Evolutionary conservation across 2,797 vertebrate species (phyloP), one percentile per base, ranked within the genome.

Genomic region (Pagetopsis macropterus): DNA sequence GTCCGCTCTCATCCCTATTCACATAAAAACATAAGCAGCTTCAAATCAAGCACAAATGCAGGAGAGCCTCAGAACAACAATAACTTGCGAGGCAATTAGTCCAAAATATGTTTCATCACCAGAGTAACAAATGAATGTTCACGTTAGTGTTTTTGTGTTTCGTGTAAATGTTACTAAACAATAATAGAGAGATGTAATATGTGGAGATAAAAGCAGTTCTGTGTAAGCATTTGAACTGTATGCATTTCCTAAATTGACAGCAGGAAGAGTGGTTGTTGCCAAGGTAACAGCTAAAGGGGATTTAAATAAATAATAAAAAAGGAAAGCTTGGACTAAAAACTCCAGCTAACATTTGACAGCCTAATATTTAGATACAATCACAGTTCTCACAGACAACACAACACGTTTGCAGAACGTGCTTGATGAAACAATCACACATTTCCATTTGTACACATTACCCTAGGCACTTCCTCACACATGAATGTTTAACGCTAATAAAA

Each of bases 221-320:
- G 21, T 59, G 7, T 48, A 14, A 62, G 40, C 12, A 31, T 65
- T 33, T 66, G 2, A 52, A 19, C 8, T 51, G 40, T 10, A 23
- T 21, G 21, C 45, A 0, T 33, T 44, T 66, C 46, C 64, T 23
- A 43, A 12, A 45, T 43, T 11, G 16, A 72, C 21, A 11, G 3
- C 4, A 14, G 58, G 49, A 66, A 57, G 16, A 75, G 54, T 4
- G 9, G 59, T 14, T 72, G 46, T 65, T 80, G 48, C 61, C 49
- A 79, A 5, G 57, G 15, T 59, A 83, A 77, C 62, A 64, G 58
- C 54, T 55, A 56, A 72, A 62, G 33, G 8, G n/a, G 6, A 40
- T 31, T 31, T n/a, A 43, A 56, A 62, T 59, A 27, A 43, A 45
- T 50, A 60, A 70, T n/a, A 41, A 59, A 66, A 7, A 59, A 17